Evolutionary conservation across 1,140 invertebrate genomes (phyloP), one percentile per base, ranked within the genome.

Genomic region (Procambarus virginalis): DNA sequence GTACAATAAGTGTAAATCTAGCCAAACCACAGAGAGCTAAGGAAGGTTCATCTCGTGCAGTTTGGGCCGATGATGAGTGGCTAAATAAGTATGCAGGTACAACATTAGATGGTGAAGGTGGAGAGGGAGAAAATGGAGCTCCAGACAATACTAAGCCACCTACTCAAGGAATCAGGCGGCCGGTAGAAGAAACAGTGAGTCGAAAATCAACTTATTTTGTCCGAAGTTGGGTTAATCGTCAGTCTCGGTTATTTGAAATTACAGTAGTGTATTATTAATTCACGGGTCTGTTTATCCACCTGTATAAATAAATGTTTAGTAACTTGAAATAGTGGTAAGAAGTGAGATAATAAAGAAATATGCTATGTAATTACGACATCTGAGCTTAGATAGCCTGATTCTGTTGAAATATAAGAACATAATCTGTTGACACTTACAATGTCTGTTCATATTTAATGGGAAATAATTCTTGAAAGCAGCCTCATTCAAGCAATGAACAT

Each of bases 61-160:
- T 99, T 12, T 99, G 99, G 99, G 96, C 98, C 9, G 98, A 99
- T 93, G 99, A 99, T 94, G 95, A 95, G 81, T 99, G 99, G 99
- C 94, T 99, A 3, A 97, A 98, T 93, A 97, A 98, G 93, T 97
- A 99, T 95, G 97, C 97, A 12, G 97, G 97, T 10, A 97, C 97
- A 94, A 98, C 97, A 48, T 93, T 98, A 9, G 94, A 95, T 55
- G 94, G 94, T 34, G 93, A 93, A 48, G 93, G 92, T 75, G 93
- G 81, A 48, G 82, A 73, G 34, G 93, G 58, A 17, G 76, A 86
- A 34, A 34, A 73, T 20, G 68, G n/a, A 64, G 20, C 17, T 20
- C 17, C 60, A 64, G 60, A 75, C 14, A 17, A 49, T 5, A 48
- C 34, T 45, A 46, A 58, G 46, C 10, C 45, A 51, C 12, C n/a